phyloP scores from a whole-genome alignment of 2,888 invertebrate genomes.

The Meiosimyza decipiens region DNA sequence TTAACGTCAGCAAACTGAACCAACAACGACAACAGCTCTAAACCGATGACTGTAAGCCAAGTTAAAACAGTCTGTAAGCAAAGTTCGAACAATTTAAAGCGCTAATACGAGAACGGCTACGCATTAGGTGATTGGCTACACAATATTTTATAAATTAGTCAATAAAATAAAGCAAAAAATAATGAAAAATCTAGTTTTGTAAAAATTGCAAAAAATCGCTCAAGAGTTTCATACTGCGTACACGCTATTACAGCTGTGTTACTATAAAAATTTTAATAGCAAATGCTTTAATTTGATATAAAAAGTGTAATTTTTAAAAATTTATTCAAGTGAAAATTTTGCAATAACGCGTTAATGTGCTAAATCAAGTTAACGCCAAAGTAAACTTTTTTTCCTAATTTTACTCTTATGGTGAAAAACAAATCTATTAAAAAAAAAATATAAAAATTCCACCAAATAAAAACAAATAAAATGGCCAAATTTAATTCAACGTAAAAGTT shows the following conservation, averaged over 20 bases:
- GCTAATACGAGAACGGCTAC: slow-evolving; percentile 12
- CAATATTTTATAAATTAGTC: too few relatives aligned
- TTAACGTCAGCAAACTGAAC: too few relatives aligned
- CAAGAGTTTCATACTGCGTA: background rate
- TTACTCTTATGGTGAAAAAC: background rate
- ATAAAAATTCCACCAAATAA: slow-evolving; percentile 10
- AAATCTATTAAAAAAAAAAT: background rate
- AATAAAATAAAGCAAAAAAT: too few relatives aligned
- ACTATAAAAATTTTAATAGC: background rate
- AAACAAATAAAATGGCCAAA: background rate
- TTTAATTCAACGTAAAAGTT: slow-evolving; percentile 6
- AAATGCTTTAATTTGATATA: background rate
- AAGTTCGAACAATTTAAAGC: slow-evolving; percentile 49
- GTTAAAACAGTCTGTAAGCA: slow-evolving; percentile 59
- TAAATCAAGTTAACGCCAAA: background rate
- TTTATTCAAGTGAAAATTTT: background rate
- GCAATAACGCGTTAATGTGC: background rate
- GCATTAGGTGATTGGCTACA: background rate
- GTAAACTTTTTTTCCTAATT: background rate
- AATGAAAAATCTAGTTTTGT: background rate
- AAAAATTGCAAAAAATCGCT: background rate
- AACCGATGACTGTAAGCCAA: slow-evolving; percentile 14
- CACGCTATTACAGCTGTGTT: background rate
- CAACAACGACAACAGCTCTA: background rate
- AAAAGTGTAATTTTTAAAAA: background rate